phyloP scores from a whole-genome alignment of 2,888 invertebrate genomes.

The Nebria salina region DNA sequence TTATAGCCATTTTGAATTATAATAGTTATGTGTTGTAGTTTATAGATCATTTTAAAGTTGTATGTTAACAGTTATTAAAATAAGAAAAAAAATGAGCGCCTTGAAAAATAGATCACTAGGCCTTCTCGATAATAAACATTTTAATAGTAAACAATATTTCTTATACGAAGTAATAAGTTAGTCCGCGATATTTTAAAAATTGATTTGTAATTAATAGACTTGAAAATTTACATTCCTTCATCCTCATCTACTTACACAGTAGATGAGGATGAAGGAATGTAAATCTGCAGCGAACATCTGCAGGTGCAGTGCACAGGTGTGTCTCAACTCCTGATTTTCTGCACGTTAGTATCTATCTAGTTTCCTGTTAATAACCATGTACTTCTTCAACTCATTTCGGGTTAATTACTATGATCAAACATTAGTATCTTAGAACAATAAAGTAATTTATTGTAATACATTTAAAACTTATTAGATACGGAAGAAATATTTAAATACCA shows the following conservation, averaged over 20 bases:
- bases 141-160: not conserved
- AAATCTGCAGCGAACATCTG: not conserved
- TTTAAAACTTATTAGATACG: not conserved
- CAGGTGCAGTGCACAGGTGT: not conserved
- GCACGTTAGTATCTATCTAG: not conserved
- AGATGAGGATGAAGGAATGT: not conserved
- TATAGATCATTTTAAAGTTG: not conserved
- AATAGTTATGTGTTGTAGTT: not conserved
- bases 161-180: not conserved
- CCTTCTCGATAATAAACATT: conserved; percentile 15
- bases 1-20: not conserved
- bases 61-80: conserved; percentile 29
- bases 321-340: not conserved
- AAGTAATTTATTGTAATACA: not conserved
- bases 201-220: not conserved
- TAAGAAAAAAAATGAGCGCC: conserved; percentile 20
- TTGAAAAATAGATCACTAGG: conserved; percentile 40
- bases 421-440: not conserved
- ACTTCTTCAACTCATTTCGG: not conserved
- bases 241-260: not conserved
- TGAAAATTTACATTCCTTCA: not conserved
- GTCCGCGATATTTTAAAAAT: not conserved
- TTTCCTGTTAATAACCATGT: not conserved
- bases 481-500: not conserved
- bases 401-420: too few species aligned